Conservation (phyloP, 2,888 invertebrate genomes). For the Lycaena phlaeas region DNA sequence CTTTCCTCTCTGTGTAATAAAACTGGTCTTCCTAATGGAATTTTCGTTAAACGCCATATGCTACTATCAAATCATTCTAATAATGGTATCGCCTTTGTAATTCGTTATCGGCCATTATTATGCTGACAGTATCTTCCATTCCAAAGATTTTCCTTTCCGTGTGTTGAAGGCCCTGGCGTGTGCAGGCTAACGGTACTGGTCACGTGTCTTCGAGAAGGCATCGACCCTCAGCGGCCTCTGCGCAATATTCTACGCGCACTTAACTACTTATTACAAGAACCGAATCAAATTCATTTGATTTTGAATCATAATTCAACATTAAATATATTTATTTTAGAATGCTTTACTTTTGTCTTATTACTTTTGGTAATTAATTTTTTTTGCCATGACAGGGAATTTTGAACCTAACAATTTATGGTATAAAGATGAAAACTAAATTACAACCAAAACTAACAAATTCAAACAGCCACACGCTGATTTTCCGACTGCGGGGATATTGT, state of each 20-base stretch:
- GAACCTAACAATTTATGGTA: no score
- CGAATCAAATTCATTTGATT: slow-evolving; percentile 1
- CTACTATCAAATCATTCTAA: no score
- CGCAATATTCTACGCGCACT: slow-evolving; percentile 59
- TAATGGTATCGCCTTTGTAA: background rate
- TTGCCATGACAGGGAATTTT: no score
- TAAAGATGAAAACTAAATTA: no score
- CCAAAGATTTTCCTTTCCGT: slow-evolving; percentile 57
- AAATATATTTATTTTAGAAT: background rate
- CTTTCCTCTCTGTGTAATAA: background rate
- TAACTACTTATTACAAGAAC: slow-evolving; percentile 24
- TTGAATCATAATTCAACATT: slow-evolving; percentile 7
- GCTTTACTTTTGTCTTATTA: no score
- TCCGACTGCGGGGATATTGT: no score
- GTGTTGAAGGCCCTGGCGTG: slow-evolving; percentile 49
- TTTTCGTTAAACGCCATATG: no score
- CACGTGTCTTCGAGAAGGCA: slow-evolving; percentile 67
- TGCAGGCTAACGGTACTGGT: slow-evolving; percentile 60
- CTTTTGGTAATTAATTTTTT: no score
- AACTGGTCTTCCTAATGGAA: no score
- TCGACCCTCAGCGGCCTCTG: slow-evolving; percentile 68
- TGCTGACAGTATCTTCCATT: slow-evolving; percentile 36
- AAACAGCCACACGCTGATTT: no score
- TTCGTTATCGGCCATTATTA: slow-evolving; percentile 16
- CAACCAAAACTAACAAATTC: no score